Percentiles rank a stretch among this genome's conserved stretches.
These are phyloP conservation scores for Amphibalanus amphitrite DNA, from an alignment of 1,140 invertebrate genomes.

Conservation along the genomic window DNA sequence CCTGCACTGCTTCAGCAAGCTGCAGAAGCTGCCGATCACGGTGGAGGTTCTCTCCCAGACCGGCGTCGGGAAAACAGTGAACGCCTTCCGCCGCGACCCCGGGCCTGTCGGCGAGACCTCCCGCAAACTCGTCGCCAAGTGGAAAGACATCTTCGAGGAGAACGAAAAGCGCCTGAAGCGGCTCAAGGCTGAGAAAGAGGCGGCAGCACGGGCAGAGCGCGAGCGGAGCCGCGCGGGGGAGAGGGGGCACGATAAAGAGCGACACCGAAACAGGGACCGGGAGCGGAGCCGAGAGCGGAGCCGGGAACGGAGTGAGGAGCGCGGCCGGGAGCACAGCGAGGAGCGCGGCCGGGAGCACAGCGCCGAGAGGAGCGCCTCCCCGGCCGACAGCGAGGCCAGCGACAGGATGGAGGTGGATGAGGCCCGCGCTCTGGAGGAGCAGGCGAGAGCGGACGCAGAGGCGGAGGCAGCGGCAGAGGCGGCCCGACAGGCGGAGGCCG, in stretches of 20 bases:
- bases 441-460: not conserved
- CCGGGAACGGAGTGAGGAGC: no score
- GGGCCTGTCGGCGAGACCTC: not conserved
- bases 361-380: not conserved
- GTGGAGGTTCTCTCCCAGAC: not conserved
- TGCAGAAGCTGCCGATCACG: not conserved
- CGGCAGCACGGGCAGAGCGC: no score
- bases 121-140: not conserved
- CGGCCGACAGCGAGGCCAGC: not conserved
- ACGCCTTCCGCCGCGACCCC: not conserved
- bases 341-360: not conserved
- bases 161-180: not conserved
- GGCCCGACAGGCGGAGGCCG: not conserved
- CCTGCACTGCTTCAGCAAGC: constrained; percentile 3
- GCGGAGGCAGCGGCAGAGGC: not conserved
- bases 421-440: not conserved
- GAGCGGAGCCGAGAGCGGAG: no score
- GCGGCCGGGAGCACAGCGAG: no score
- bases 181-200: no score
- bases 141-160: constrained; percentile 1
- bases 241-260: no score
- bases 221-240: no score
- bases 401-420: not conserved
- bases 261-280: no score
- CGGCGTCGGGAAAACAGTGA: not conserved